Percentiles rank a stretch among this genome's conserved stretches.
These are phyloP conservation scores for Amniataba percoides DNA, from an alignment of 2,797 vertebrate species.

Conservation along the genomic window DNA sequence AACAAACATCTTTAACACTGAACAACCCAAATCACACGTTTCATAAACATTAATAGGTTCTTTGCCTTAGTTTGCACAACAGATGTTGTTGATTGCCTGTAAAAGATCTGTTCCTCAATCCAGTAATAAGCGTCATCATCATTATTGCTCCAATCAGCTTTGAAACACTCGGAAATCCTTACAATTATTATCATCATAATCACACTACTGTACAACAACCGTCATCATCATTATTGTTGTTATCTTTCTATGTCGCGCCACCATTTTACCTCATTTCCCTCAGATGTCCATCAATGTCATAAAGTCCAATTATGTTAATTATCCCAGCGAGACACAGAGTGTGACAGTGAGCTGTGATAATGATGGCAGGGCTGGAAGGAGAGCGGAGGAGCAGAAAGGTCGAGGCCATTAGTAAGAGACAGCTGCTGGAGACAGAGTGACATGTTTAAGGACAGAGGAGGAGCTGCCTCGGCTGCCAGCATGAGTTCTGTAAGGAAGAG, in stretches of 20 bases:
- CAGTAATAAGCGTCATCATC: background rate
- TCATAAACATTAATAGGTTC: background rate
- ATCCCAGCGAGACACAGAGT: slow-evolving; percentile 31
- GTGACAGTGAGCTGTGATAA: slow-evolving; percentile 62
- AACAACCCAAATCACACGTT: background rate
- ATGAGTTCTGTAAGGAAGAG: background rate
- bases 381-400: slow-evolving; percentile 64
- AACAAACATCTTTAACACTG: background rate
- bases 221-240: slow-evolving; percentile 9
- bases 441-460: slow-evolving; percentile 42
- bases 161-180: slow-evolving; percentile 6
- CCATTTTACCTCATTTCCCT: slow-evolving; percentile 42
- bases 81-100: background rate
- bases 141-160: background rate
- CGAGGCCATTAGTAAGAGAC: slow-evolving; percentile 65
- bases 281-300: slow-evolving; percentile 47
- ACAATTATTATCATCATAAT: background rate
- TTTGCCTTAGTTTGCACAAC: background rate
- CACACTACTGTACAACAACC: slow-evolving; percentile 17
- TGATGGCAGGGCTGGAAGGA: slow-evolving; percentile 56
- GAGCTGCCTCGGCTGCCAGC: slow-evolving; percentile 17
- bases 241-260: background rate
- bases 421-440: slow-evolving; percentile 72
- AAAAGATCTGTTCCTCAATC: background rate
- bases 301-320: slow-evolving; percentile 56